Percentiles rank a stretch among this genome's conserved stretches.
Conservation (phyloP, 2,113 vertebrate genomes). For the Psittacara wagleri region DNA sequence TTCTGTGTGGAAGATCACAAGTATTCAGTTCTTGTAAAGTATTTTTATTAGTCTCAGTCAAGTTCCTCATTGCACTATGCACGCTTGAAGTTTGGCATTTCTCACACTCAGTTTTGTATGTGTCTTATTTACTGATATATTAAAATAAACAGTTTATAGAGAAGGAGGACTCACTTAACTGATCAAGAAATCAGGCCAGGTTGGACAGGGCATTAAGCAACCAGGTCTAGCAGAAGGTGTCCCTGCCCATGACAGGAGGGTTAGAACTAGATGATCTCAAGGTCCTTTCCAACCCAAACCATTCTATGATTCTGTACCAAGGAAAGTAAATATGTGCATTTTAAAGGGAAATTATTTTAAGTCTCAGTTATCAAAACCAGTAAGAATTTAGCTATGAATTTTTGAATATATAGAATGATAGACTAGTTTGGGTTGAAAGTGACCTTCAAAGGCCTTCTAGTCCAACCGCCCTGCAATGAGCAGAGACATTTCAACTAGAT, state of each 20-base stretch:
- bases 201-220: not conserved
- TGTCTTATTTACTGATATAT: not conserved
- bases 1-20: not conserved
- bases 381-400: not conserved
- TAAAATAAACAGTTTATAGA: not conserved
- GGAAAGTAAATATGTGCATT: not conserved
- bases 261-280: not conserved
- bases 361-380: not conserved
- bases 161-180: not conserved
- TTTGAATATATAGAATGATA: not conserved
- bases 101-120: not conserved
- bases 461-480: not conserved
- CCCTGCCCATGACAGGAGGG: not conserved
- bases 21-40: not conserved
- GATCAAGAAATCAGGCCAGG: not conserved
- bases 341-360: not conserved
- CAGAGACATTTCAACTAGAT: not conserved
- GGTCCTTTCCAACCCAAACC: not conserved
- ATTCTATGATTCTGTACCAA: not conserved
- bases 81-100: not conserved
- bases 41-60: not conserved
- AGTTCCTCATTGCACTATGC: not conserved
- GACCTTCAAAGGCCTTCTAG: not conserved
- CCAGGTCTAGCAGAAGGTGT: not conserved
- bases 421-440: not conserved